These are phyloP conservation scores for Trematomus loennbergii DNA, from an alignment of 2,113 vertebrate species.

Conservation along the genomic window DNA sequence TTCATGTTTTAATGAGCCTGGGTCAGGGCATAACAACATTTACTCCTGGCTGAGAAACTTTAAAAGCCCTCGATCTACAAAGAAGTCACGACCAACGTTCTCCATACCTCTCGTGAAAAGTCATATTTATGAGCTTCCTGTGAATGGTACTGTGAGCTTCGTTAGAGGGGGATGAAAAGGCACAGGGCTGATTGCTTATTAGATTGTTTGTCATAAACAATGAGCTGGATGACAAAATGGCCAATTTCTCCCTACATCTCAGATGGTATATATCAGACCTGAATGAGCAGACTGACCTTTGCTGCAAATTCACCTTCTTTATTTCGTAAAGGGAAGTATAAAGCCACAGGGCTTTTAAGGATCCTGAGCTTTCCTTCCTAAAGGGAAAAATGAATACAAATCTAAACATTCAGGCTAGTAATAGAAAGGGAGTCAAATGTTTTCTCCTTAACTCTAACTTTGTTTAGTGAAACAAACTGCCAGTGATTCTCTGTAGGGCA, in stretches of 20 bases:
- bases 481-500: too few species aligned
- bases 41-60: slow-evolving; percentile 34
- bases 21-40: slow-evolving; percentile 47
- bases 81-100: slow-evolving; percentile 45
- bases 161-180: slow-evolving; percentile 42
- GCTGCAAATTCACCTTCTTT: slow-evolving; percentile 4
- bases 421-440: not conserved
- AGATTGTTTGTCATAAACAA: slow-evolving; percentile 47
- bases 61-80: slow-evolving; percentile 31
- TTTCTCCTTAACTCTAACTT: not conserved
- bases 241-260: not conserved
- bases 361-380: not conserved
- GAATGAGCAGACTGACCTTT: slow-evolving; percentile 13
- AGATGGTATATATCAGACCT: slow-evolving; percentile 36
- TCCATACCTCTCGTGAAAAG: slow-evolving; percentile 40
- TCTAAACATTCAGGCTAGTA: too few species aligned
- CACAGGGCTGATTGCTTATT: slow-evolving; percentile 50
- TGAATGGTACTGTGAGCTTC: slow-evolving; percentile 41
- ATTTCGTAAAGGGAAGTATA: not conserved
- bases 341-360: not conserved
- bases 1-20: slow-evolving; percentile 56
- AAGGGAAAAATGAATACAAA: not conserved
- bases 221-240: slow-evolving; percentile 22
- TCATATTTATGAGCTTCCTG: slow-evolving; percentile 55
- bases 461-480: too few species aligned